Conservation (phyloP, 2,797 vertebrate genomes). For the Enteromius treurensis region DNA sequence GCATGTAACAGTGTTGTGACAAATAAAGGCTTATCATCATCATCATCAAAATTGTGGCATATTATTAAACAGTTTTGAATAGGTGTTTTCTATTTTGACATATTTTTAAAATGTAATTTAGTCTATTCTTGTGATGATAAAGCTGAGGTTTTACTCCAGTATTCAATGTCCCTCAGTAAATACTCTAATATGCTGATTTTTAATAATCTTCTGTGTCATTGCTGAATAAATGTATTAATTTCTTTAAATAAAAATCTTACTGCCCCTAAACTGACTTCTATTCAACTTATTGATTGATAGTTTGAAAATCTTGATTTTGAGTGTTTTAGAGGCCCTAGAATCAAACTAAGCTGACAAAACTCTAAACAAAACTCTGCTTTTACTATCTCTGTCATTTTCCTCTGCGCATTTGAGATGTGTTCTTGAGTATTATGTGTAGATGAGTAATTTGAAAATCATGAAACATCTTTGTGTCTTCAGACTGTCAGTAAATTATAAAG, state of each 20-base stretch:
- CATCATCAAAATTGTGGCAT: neutral
- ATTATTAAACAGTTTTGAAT: neutral
- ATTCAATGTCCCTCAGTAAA: neutral
- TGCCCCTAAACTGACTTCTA: neutral
- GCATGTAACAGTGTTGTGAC: no score
- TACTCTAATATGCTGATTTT: neutral
- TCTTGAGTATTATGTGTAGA: no score
- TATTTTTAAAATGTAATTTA: no score
- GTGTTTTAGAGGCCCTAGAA: no score
- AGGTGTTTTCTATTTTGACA: neutral
- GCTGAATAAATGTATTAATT: neutral
- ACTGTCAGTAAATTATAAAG: neutral
- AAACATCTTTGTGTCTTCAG: neutral
- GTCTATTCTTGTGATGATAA: no score
- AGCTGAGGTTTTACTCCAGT: no score
- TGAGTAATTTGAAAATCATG: no score
- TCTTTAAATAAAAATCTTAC: neutral
- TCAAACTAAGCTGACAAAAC: neutral
- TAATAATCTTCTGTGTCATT: neutral
- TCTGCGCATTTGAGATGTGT: no score
- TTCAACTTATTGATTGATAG: neutral
- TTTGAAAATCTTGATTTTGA: no score
- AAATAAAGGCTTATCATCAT: no score
- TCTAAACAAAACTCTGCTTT: no score
- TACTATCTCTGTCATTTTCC: no score